A percentile compares a stretch with the other conserved stretches of the same genome.
Evolutionary conservation across 2,797 vertebrate species (phyloP).

Genomic region (Setipinna tenuifilis): DNA sequence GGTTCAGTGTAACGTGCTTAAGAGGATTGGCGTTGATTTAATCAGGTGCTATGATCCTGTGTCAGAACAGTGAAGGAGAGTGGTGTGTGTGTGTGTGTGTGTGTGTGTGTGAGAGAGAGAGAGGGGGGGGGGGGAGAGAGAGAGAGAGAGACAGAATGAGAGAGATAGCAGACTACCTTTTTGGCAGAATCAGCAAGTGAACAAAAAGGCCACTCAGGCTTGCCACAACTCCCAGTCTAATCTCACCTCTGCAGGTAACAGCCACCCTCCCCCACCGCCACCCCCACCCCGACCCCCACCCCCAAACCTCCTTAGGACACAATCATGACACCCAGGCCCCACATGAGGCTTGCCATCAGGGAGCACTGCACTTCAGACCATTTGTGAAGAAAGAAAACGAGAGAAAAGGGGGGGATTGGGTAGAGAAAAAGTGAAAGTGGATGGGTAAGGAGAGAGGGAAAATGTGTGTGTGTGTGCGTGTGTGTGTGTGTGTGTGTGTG

Average conservation of each 20-base stretch:
- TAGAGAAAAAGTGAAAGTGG: neutral
- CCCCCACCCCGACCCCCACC: neutral
- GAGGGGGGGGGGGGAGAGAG: neutral
- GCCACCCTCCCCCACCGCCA: neutral
- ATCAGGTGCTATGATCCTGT: slow-evolving; percentile 13
- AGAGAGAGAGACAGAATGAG: neutral
- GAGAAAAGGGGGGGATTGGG: neutral
- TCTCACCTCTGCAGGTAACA: neutral
- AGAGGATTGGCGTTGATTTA: slow-evolving; percentile 10
- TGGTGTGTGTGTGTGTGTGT: too few species aligned
- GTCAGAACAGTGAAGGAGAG: neutral
- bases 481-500: neutral
- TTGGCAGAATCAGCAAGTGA: neutral
- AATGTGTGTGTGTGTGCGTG: neutral
- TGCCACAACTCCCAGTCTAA: neutral
- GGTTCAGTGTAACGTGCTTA: slow-evolving; percentile 12
- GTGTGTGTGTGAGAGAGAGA: too few species aligned
- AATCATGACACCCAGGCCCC: neutral
- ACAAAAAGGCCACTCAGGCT: neutral
- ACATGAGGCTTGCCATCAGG: neutral
- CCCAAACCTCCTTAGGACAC: neutral
- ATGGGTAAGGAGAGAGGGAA: neutral
- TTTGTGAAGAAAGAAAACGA: neutral
- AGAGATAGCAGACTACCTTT: neutral
- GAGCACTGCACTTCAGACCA: neutral